Base-by-base conservation (phyloP, 2,797 vertebrate species). In the Holocentrus rufus region DNA sequence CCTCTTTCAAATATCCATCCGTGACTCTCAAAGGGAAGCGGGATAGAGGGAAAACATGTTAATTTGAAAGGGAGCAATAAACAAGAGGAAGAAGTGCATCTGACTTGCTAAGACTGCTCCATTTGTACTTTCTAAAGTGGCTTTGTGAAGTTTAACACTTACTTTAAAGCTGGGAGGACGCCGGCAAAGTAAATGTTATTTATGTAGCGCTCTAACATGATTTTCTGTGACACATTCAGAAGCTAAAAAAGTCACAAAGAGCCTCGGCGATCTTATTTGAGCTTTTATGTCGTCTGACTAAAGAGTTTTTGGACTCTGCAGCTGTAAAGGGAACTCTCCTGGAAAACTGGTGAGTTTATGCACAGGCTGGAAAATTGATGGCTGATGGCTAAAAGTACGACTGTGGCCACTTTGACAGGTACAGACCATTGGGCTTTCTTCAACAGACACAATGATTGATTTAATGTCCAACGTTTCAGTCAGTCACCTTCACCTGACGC, bases 311-410 rank as follows among this genome's bases (percentile, higher is more conserved):
- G 46, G 58, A 68, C 49, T 10, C 30, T 4, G 10, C 54, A 77
- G 72, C 50, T 70, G 69, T 76, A 74, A 79, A 53, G 69, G 36
- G 63, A 69, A 30, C 53, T 74, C 66, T 65, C 70, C 75, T 76
- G 71, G 68, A 64, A 46, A 31, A 64, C 18, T 46, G 20, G 31
- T 60, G 46, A 80, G 22, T 75, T 34, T 42, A 73, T 69, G 69
- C 60, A 69, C 60, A 60, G 46, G 49, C 64, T 55, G 67, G 68
- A 72, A 74, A 65, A 78, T 62, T 2, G 75, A 75, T 47, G 17
- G 47, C 64, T 69, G 69, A 55, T 71, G 69, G 64, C n/a, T 15
- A 3, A 69, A 72, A 65, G 49, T 7, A 77, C 46, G 61, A 52
- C 58, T 62, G 14, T 18, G 42, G 47, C 54, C 56, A n/a, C 27